Evolutionary conservation across 2,888 invertebrate genomes (phyloP), one percentile per base, ranked within the genome.

Genomic region (Eumacrocentrus americanus): DNA sequence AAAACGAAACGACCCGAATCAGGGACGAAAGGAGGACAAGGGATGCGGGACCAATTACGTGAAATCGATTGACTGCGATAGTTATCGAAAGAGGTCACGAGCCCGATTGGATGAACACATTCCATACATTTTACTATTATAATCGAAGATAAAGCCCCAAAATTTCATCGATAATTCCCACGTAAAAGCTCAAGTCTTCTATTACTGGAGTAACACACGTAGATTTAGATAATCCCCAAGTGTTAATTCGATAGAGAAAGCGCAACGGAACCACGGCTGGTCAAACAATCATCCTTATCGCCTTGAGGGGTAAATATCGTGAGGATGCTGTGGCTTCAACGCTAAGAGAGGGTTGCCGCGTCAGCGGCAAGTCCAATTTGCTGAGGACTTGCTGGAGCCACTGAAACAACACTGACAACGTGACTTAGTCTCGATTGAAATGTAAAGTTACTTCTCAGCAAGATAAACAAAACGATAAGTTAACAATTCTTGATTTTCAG

Each of bases 211-310:
- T n/a, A n/a, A n/a, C n/a, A n/a, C n/a, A n/a, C n/a, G n/a, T n/a
- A n/a, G n/a, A n/a, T n/a, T n/a, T n/a, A n/a, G 29, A 29, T 9
- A 29, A 29, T 9, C 29, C 9, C 29, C 29, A 29, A 9, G 29
- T 29, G 29, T 6, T 29, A 29, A 29, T 29, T 29, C 29, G 9
- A 29, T 29, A 9, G 9, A 29, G 9, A 29, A 23, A n/a, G n/a
- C n/a, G n/a, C n/a, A n/a, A n/a, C n/a, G n/a, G n/a, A n/a, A n/a
- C n/a, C n/a, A n/a, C 23, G 40, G 50, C 23, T 34, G 57, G 59
- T 59, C 62, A 50, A 59, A 64, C 64, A 62, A 64, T 64, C 61
- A 64, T 58, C 56, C 53, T 62, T 61, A 64, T 64, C 62, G 44
- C 53, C 59, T 53, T 35, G 44, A 25, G 53, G 29, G 53, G 64